These are phyloP conservation scores for Phaedon cochleariae DNA, from an alignment of 2,888 invertebrate genomes.

Conservation along the genomic window DNA sequence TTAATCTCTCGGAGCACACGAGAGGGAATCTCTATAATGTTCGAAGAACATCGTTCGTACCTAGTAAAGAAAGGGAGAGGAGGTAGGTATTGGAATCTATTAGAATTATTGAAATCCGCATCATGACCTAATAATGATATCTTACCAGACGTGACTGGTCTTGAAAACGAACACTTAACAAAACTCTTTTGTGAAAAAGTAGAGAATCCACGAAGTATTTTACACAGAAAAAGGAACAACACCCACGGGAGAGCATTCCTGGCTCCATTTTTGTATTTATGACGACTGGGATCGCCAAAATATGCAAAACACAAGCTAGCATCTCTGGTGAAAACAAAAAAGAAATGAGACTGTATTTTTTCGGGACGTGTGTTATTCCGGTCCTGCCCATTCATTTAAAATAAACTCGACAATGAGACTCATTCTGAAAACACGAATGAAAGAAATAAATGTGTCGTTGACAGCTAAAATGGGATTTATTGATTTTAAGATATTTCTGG, in stretches of 20 bases:
- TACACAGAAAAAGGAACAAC: slow-evolving; percentile 6
- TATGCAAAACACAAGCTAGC: slow-evolving; percentile 1
- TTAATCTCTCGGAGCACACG: too few relatives aligned
- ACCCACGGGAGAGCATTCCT: slow-evolving; percentile 3
- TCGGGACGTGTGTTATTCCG: neutral
- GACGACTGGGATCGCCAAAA: slow-evolving; percentile 8
- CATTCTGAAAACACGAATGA: slow-evolving; percentile 1
- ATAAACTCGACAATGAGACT: slow-evolving; percentile 10
- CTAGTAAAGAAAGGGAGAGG: too few relatives aligned
- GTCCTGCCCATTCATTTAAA: slow-evolving; percentile 11
- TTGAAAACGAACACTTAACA: too few relatives aligned
- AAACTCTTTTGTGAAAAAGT: neutral
- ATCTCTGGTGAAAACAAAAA: slow-evolving; percentile 28
- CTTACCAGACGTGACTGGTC: too few relatives aligned
- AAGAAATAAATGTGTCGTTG: slow-evolving; percentile 12
- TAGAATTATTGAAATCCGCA: too few relatives aligned
- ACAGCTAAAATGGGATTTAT: slow-evolving; percentile 12
- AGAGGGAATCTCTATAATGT: too few relatives aligned
- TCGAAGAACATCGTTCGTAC: too few relatives aligned
- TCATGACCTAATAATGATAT: too few relatives aligned
- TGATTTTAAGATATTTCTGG: slow-evolving; percentile 11
- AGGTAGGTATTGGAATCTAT: too few relatives aligned
- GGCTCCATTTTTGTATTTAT: slow-evolving; percentile 23
- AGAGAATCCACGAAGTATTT: neutral
- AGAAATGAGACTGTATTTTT: too few relatives aligned